phyloP scores from a whole-genome alignment of 2,888 invertebrate genomes.

The Spodoptera exigua region DNA sequence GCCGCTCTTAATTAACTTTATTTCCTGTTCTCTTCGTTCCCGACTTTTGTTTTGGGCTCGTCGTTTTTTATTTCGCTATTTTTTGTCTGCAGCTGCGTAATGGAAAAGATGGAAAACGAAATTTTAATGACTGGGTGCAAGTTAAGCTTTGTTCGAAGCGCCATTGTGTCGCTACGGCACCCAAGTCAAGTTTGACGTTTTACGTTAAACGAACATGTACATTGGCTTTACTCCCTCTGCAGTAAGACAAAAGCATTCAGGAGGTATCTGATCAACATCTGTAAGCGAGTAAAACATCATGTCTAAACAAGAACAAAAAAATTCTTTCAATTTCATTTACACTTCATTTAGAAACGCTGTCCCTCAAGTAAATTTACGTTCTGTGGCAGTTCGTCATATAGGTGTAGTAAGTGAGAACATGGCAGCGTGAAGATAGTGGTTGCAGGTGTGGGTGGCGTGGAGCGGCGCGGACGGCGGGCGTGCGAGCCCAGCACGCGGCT shows the following conservation, averaged over 20 bases:
- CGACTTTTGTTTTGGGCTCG: conserved; percentile 87
- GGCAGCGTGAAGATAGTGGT: conserved; percentile 35
- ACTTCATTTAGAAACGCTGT: neutral
- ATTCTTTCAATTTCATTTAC: neutral
- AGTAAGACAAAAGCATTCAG: conserved; percentile 71
- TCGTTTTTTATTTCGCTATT: conserved; percentile 86
- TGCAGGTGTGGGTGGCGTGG: conserved; percentile 25
- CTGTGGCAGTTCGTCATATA: conserved; percentile 18
- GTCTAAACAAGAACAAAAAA: conserved; percentile 3
- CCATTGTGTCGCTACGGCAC: conserved; percentile 78
- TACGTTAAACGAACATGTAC: conserved; percentile 74
- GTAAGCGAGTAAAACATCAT: conserved; percentile 11
- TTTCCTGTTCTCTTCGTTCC: conserved; percentile 87
- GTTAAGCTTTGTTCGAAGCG: conserved; percentile 84
- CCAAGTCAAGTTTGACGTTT: conserved; percentile 80
- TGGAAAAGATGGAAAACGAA: conserved; percentile 89
- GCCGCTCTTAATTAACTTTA: conserved; percentile 89
- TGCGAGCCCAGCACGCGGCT: conserved; percentile 63
- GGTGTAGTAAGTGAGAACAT: conserved; percentile 22
- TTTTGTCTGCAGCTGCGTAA: conserved; percentile 88
- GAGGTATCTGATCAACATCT: conserved; percentile 36
- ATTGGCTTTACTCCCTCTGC: conserved; percentile 69
- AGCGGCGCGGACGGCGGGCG: conserved; percentile 39
- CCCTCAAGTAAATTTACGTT: conserved; percentile 1
- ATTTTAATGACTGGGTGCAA: conserved; percentile 88